Conservation (phyloP, 2,113 vertebrate species). For the Steatornis caripensis region DNA sequence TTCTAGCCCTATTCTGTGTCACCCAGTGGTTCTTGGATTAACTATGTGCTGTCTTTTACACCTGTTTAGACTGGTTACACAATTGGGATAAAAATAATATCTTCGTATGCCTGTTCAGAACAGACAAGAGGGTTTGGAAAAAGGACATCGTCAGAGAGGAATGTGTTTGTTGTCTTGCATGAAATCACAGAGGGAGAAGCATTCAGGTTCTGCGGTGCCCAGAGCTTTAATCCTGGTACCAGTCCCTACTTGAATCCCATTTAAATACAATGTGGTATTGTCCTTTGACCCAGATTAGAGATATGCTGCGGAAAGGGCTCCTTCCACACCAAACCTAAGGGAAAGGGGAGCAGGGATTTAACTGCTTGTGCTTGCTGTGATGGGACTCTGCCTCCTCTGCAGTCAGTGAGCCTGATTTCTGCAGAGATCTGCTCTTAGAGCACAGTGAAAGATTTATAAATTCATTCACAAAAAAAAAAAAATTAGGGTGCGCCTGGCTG, state of each 20-base stretch:
- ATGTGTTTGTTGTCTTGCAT: not conserved
- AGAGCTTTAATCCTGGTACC: not conserved
- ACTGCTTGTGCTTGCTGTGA: not conserved
- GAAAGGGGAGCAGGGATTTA: not conserved
- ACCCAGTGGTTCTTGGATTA: not conserved
- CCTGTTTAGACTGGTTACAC: not conserved
- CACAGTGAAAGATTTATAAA: not conserved
- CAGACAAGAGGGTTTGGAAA: not conserved
- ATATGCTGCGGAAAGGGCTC: not conserved
- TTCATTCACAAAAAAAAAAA: not conserved
- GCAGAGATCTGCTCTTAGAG: not conserved
- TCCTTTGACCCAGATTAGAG: not conserved
- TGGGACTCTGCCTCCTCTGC: not conserved
- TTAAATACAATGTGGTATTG: not conserved
- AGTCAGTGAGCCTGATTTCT: not conserved
- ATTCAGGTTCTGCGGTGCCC: not conserved
- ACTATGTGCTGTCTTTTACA: not conserved
- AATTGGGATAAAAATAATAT: not conserved
- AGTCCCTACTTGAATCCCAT: not conserved
- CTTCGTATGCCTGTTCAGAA: not conserved
- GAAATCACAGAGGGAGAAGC: not conserved
- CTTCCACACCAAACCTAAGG: not conserved
- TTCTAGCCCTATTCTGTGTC: not conserved
- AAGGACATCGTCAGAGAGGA: not conserved
- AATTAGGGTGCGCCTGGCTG: not conserved